Conservation (phyloP, 2,113 vertebrate genomes). For the Hypocryptadius cinnamomeus region DNA sequence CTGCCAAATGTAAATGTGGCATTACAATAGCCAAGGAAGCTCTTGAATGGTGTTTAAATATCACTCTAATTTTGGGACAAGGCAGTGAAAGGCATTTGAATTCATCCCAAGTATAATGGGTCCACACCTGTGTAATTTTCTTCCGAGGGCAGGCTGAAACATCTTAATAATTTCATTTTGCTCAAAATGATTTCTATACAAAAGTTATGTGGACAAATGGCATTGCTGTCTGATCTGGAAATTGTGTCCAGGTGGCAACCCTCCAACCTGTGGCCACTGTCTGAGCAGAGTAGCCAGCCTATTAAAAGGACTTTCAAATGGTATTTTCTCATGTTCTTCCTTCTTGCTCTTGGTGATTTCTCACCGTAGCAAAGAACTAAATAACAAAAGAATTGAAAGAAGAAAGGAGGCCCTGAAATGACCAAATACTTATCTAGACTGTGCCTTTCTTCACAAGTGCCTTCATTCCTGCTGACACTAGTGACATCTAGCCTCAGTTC, state of each 20-base stretch:
- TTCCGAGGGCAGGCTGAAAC: neutral
- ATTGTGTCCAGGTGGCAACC: neutral
- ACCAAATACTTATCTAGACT: neutral
- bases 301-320: neutral
- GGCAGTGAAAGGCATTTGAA: neutral
- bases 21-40: neutral
- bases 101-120: neutral
- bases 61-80: neutral
- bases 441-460: neutral
- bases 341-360: neutral
- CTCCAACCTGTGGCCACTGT: neutral
- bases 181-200: neutral
- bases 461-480: rapidly evolving
- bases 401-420: neutral
- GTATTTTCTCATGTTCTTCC: neutral
- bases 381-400: neutral
- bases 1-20: neutral
- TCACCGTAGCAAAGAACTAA: neutral
- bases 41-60: neutral
- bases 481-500: neutral
- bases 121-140: neutral
- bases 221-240: neutral
- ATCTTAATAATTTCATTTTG: neutral
- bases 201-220: neutral
- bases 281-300: neutral